These are phyloP conservation scores for Motacilla alba DNA, from an alignment of 2,113 vertebrate genomes.

Conservation along the genomic window DNA sequence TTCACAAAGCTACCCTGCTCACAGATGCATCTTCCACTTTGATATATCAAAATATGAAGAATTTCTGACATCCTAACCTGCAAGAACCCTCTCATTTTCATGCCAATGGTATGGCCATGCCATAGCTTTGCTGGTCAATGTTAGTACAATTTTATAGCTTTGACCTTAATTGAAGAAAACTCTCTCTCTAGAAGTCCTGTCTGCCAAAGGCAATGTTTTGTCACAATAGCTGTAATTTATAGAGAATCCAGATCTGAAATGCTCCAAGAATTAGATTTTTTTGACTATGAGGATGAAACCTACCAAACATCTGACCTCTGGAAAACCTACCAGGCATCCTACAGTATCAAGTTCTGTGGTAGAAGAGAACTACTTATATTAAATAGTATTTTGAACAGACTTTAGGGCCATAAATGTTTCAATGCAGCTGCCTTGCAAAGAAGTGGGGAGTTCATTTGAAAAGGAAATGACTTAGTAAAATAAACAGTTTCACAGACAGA, in stretches of 20 bases:
- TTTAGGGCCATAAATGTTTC: not conserved
- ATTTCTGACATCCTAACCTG: not conserved
- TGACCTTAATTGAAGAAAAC: not conserved
- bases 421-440: not conserved
- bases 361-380: not conserved
- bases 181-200: not conserved
- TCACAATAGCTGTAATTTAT: not conserved
- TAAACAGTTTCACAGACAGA: not conserved
- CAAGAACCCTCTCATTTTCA: not conserved
- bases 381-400: not conserved
- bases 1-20: not conserved
- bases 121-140: not conserved
- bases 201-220: not conserved
- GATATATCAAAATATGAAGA: not conserved
- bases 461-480: not conserved
- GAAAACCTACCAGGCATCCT: not conserved
- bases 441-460: not conserved
- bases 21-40: not conserved
- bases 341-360: not conserved
- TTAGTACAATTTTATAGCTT: not conserved
- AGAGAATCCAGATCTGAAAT: not conserved
- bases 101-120: not conserved
- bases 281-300: not conserved
- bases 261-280: not conserved
- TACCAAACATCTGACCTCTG: not conserved